These are phyloP conservation scores for Diarsia dahlii DNA, from an alignment of 2,888 invertebrate genomes.

Conservation along the genomic window DNA sequence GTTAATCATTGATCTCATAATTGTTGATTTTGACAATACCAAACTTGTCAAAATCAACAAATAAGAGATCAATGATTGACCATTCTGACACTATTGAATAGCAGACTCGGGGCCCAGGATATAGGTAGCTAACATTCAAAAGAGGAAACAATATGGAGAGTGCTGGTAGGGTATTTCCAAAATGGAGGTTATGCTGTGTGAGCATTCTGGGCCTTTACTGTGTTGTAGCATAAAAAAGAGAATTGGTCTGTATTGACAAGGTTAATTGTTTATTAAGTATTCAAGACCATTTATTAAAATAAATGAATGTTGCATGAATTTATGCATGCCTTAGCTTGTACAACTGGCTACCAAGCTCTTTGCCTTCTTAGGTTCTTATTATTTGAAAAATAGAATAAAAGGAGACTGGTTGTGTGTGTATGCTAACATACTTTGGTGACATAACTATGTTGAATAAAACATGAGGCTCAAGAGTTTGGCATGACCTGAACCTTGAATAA, in stretches of 20 bases:
- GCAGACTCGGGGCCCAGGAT: no score
- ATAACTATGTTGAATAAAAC: slow-evolving; percentile 53
- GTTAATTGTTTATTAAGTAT: slow-evolving; percentile 39
- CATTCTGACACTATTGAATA: no score
- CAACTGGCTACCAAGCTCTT: not conserved
- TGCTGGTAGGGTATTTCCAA: slow-evolving; percentile 57
- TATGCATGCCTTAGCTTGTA: not conserved
- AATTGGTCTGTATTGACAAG: slow-evolving; percentile 26
- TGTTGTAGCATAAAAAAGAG: slow-evolving; percentile 6
- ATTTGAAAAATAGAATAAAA: slow-evolving; percentile 7
- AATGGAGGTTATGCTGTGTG: slow-evolving; percentile 40
- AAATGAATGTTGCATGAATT: slow-evolving; percentile 8
- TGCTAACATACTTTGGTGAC: slow-evolving; percentile 29
- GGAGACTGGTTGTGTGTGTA: not conserved
- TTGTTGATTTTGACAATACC: no score
- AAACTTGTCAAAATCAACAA: no score
- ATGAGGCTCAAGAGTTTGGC: slow-evolving; percentile 48
- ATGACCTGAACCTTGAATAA: slow-evolving; percentile 58
- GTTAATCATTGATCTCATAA: no score
- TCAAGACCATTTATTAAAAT: slow-evolving; percentile 31
- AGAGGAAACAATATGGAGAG: slow-evolving; percentile 35
- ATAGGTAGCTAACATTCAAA: slow-evolving; percentile 10
- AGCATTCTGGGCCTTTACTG: slow-evolving; percentile 6
- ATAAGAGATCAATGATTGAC: no score
- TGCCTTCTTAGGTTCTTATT: slow-evolving; percentile 6